Base-by-base conservation (phyloP, 2,888 invertebrate species). In the Drymonia ruficornis region DNA sequence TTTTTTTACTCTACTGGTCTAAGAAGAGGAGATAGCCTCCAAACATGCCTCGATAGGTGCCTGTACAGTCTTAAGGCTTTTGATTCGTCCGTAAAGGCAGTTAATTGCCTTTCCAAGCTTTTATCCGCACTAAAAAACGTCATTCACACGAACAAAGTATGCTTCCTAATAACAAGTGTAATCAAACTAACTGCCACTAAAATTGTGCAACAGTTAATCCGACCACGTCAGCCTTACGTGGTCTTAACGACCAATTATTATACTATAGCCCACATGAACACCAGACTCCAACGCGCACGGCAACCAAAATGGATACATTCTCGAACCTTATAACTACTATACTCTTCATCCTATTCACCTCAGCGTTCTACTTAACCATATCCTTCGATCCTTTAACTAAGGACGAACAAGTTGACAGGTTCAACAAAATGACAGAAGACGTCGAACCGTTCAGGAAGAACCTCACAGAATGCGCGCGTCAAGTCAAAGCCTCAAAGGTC, bases 371-470 rank as follows among this genome's bases (percentile, higher is more conserved):
- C 56, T 53, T 82, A 0, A 77, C 80, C 0, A 51, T 81, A 28
- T 81, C 88, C 0, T 90, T 87, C 55, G 76, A 77, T 44, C 89
- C 91, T 0, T 50, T 86, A 1, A 71, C 84, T 0, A 92, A 91
- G 65, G 83, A 90, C 36, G 86, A 91, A 18, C 92, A 92, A 3
- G 72, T 89, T 0, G 66, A 81, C 3, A 73, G 67, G 34, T 79
- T 79, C 16, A 74, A 84, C 13, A 86, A 85, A 63, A 76, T 91
- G 74, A 79, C 75, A 36, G 72, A 81, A 1, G 78, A 84, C 46
- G 84, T 89, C 0, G 91, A 91, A 59, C 92, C 92, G 0, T 91
- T 91, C 23, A 72, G 91, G n/a, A 83, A 71, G 48, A 91, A 91
- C 57, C 49, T 91, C 9, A 80, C 88, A 0, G 89, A 91, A 60